These are phyloP conservation scores for Anoura caudifer DNA, from an alignment of 2,113 vertebrate genomes.

Conservation along the genomic window DNA sequence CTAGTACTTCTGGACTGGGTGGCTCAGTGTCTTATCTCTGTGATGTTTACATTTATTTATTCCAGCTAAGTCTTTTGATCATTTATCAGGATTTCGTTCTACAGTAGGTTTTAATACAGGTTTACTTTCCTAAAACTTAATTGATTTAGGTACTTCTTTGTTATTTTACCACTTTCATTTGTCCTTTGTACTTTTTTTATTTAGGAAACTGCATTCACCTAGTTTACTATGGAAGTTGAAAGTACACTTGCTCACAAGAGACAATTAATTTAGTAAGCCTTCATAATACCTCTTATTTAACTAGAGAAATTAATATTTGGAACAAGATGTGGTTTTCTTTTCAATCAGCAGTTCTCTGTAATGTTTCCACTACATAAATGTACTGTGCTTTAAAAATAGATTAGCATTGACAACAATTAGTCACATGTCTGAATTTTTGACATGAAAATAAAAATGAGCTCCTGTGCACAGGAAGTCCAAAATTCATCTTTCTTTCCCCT, in stretches of 20 bases:
- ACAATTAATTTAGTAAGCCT: background rate
- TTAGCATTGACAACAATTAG: conserved; percentile 85
- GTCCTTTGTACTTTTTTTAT: background rate
- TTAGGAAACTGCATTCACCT: background rate
- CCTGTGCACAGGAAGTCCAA: conserved; percentile 82
- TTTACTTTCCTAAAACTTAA: background rate
- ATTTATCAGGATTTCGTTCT: background rate
- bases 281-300: conserved; percentile 29
- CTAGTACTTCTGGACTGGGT: background rate
- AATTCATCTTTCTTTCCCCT: conserved; percentile 91
- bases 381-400: conserved; percentile 76
- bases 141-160: background rate
- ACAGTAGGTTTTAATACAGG: background rate
- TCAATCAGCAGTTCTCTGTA: conserved; percentile 66
- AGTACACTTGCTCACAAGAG: background rate
- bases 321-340: conserved; percentile 63
- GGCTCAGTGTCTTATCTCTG: background rate
- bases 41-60: background rate
- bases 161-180: background rate
- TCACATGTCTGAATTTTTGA: conserved; percentile 83
- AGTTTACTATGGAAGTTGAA: background rate
- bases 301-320: conserved; percentile 47
- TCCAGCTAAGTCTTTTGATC: background rate
- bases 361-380: conserved; percentile 72
- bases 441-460: conserved; percentile 89